Base-by-base conservation (phyloP, 2,888 invertebrate genomes). In the Tipula lateralis region DNA sequence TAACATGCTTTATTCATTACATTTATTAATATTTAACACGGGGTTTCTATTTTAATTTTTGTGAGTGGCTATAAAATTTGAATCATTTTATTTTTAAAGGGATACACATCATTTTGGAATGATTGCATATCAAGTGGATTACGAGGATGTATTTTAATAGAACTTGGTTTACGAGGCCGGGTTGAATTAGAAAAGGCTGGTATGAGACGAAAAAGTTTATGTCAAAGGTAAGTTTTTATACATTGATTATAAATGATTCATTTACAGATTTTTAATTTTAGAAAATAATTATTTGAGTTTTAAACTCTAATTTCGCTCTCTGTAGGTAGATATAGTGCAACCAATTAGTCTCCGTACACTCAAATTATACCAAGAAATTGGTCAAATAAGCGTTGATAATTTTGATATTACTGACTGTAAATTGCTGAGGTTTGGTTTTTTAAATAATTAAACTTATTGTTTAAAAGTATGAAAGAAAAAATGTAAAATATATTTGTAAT, bases 81-180 rank as follows among this genome's bases (percentile, higher is more conserved):
- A 24, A 83, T 6, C 29, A 84, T 36, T 30, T 82, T 86, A 88
- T 66, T 66, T 66, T 66, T 89, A 87, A 90, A 98, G 97, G 99
- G 99, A 86, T 99, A 99, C 92, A 99, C 99, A 89, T 99, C 99
- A 85, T 99, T 99, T 92, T 99, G 99, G 99, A 99, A 99, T 91
- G 99, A 99, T 91, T 99, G 99, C 92, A 99, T 99, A 93, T 99
- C 99, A 87, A 98, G 98, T 88, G 99, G 99, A 81, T 92, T 99
- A 86, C 93, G 99, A 88, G 99, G 99, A 86, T 99, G 99, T 91
- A 99, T 99, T 89, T 92, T 99, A 87, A 97, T 99, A 87, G 99
- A 99, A 91, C 92, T 99, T 88, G 97, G 97, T 9, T 91, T 99
- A 86, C 93, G 99, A 88, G 98, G 98, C 83, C 95, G 99, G 85